A percentile compares a stretch with the other conserved stretches of the same genome.
These are phyloP conservation scores for Jaculus jaculus DNA, from an alignment of 2,113 vertebrate species.

Conservation along the genomic window DNA sequence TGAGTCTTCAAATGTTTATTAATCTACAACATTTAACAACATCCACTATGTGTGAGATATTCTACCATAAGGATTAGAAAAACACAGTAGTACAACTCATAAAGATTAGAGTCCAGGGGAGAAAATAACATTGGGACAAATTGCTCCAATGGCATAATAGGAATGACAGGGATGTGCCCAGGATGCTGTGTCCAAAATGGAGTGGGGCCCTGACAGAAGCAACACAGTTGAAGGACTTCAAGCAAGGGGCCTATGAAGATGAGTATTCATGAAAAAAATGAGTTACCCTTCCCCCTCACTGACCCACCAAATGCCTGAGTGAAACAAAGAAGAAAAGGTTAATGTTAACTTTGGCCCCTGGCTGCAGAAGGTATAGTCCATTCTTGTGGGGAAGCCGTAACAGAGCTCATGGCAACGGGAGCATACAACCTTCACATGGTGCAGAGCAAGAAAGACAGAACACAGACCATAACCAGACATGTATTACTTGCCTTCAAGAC, in stretches of 20 bases:
- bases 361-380: background rate
- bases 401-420: no score
- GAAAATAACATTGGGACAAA: background rate
- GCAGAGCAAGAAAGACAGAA: background rate
- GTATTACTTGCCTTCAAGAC: no score
- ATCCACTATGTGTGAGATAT: background rate
- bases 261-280: background rate
- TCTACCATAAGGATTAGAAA: background rate
- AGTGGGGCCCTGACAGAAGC: background rate
- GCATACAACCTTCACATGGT: background rate
- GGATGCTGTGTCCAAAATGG: background rate
- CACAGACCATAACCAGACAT: background rate
- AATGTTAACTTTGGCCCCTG: background rate
- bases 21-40: background rate
- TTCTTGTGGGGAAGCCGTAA: background rate
- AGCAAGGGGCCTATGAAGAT: background rate
- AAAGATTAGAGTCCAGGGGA: background rate
- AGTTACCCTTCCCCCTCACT: background rate
- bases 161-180: background rate
- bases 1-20: constrained; percentile 21
- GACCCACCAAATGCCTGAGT: background rate
- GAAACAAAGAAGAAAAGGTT: background rate
- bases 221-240: background rate
- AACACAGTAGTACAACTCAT: background rate
- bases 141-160: background rate